phyloP scores from a whole-genome alignment of 1,140 invertebrate genomes.

The Apocrypta bakeri region DNA sequence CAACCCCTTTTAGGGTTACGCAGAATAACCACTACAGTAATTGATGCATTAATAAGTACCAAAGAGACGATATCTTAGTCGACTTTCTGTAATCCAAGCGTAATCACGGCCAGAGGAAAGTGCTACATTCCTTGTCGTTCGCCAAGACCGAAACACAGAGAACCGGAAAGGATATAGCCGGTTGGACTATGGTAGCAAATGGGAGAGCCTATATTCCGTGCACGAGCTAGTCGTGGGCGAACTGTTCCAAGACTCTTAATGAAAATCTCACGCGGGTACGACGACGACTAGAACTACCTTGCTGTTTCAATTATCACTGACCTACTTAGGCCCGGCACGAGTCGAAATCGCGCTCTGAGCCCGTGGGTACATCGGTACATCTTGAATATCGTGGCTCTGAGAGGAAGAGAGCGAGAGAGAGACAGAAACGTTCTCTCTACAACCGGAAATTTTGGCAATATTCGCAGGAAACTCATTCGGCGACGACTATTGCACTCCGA shows the following conservation, averaged over 20 bases:
- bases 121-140: too few species aligned
- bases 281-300: neutral
- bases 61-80: neutral
- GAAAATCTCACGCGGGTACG: conserved; percentile 31
- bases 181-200: neutral
- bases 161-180: neutral
- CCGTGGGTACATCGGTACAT: neutral
- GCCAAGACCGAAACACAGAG: neutral
- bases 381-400: neutral
- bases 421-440: neutral
- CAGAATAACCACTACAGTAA: too few species aligned
- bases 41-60: too few species aligned
- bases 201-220: conserved; percentile 1
- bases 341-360: neutral
- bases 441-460: conserved; percentile 48
- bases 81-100: too few species aligned
- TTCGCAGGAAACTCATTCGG: conserved; percentile 42
- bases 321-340: conserved; percentile 50
- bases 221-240: neutral
- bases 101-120: too few species aligned
- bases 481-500: neutral
- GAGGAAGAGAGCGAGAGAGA: neutral
- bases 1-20: too few species aligned
- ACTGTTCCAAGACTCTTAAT: conserved; percentile 31
- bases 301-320: conserved; percentile 59